A percentile compares a stretch with the other conserved stretches of the same genome.
Conservation (phyloP, 2,113 vertebrate genomes). For the Choloepus hoffmanni region DNA sequence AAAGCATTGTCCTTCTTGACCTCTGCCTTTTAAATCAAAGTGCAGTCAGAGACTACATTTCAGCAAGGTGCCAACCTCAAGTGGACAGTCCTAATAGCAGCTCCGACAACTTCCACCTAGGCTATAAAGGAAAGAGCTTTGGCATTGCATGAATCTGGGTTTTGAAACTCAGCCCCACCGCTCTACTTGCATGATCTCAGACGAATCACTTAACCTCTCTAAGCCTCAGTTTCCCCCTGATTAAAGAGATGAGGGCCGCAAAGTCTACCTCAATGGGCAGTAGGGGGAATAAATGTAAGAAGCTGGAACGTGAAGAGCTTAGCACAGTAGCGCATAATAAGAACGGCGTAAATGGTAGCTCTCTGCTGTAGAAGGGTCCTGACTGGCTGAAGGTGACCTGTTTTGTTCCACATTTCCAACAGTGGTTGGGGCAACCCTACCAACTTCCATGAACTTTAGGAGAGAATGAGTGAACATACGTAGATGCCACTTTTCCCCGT, state of each 20-base stretch:
- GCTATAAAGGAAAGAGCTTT: not conserved
- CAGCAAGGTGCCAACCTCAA: not conserved
- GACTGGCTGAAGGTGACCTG: not conserved
- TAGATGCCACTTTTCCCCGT: not conserved
- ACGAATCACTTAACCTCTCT: not conserved
- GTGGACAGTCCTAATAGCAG: not conserved
- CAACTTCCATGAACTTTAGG: not conserved
- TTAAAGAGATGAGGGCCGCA: not conserved
- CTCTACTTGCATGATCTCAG: not conserved
- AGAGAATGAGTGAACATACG: not conserved
- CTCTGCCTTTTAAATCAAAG: not conserved
- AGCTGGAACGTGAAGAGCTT: not conserved
- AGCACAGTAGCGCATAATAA: not conserved
- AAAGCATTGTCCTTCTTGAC: not conserved
- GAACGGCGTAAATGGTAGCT: not conserved
- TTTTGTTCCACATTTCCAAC: not conserved
- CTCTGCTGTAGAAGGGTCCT: not conserved
- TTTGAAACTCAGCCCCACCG: not conserved
- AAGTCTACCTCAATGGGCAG: not conserved
- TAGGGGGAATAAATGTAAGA: not conserved
- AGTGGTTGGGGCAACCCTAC: not conserved
- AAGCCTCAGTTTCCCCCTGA: slow-evolving; percentile 15
- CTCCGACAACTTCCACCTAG: not conserved
- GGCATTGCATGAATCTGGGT: not conserved
- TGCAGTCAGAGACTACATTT: not conserved